Conservation (phyloP, 2,888 invertebrate genomes). For the Calameuta filiformis region DNA sequence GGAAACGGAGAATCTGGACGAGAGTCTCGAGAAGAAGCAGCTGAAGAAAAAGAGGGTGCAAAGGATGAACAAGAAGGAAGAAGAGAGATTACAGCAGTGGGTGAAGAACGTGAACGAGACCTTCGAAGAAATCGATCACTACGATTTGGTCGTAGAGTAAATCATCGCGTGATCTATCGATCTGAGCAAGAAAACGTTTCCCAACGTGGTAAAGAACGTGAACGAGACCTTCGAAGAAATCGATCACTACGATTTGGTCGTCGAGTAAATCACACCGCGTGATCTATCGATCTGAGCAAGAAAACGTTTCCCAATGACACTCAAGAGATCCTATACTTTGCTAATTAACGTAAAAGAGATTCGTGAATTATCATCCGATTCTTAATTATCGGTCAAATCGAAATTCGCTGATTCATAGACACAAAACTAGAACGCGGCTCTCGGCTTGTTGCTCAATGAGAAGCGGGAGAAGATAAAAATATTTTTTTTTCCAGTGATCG, state of each 20-base stretch:
- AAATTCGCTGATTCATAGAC: not conserved
- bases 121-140: constrained; percentile 55
- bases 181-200: not conserved
- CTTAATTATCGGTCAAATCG: not conserved
- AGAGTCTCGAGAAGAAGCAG: not conserved
- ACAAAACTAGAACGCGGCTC: not conserved
- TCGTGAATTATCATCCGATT: not conserved
- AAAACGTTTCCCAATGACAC: not conserved
- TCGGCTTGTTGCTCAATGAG: not conserved
- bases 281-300: not conserved
- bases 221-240: no score
- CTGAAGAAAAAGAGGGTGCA: constrained; percentile 33
- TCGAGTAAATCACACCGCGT: not conserved
- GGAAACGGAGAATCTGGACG: constrained; percentile 13
- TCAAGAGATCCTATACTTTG: not conserved
- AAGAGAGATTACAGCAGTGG: constrained; percentile 46
- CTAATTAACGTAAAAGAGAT: not conserved
- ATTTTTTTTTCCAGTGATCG: not conserved
- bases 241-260: no score
- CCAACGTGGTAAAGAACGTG: not conserved
- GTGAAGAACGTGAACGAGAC: constrained; percentile 48
- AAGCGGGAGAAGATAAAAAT: not conserved
- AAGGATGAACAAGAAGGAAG: constrained; percentile 24
- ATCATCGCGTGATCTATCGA: not conserved
- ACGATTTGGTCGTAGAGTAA: constrained; percentile 53